Evolutionary conservation across 2,888 invertebrate species (phyloP), one percentile per base, ranked within the genome.

Genomic region (Epirrita christyi): DNA sequence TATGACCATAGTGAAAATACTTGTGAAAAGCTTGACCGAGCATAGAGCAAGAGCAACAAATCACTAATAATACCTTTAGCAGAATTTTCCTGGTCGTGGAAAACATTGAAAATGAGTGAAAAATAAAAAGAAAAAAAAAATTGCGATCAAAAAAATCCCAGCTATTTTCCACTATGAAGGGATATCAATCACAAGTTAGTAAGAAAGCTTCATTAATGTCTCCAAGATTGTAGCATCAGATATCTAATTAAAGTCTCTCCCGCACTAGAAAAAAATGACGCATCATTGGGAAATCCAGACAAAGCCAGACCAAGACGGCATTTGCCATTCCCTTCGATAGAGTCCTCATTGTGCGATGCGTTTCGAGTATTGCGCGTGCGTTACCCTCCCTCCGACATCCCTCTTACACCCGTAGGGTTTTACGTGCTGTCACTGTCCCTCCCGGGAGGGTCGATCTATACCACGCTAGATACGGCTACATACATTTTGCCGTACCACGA

Each of bases 401-500:
- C 77, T 68, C 51, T 87, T 76, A 37, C 36, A 36, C 84, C 1
- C 64, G 51, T 21, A 59, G 65, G 42, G n/a, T 54, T 50, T 45
- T 47, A 55, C 55, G 41, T 32, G 41, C 75, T 61, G 73, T 83
- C 85, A 72, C 73, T 63, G 70, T 90, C 84, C 42, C 84, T 77
- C 89, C 78, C 79, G 79, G 80, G 85, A 88, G 88, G 89, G 89
- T 86, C 90, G 91, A 92, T 92, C 90, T 92, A 91, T 90, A 90
- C 84, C 72, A 80, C 82, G 81, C 85, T 91, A 90, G 89, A 87
- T 92, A 91, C 87, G 83, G 75, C 81, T 86, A 86, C 85, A 79
- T 83, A n/a, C n/a, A n/a, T n/a, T n/a, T 21, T 85, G 83, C 80
- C 76, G 79, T 85, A 85, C 81, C 78, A 73, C 59, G 55, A 73